phyloP scores from a whole-genome alignment of 2,113 vertebrate genomes.

The Caretta caretta region DNA sequence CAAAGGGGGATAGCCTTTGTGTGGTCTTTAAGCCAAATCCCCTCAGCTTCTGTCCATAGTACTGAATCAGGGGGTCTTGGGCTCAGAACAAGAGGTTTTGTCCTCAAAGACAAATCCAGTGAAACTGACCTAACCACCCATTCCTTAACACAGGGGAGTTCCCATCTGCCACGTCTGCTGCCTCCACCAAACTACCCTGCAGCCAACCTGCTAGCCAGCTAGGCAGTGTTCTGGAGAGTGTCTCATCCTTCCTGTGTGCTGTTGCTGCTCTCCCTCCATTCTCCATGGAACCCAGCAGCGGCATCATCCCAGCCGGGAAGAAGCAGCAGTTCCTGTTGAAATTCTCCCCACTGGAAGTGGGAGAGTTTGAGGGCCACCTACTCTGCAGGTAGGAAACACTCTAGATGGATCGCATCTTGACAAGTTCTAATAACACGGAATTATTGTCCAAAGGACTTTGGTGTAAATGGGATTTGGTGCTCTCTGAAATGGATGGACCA shows the following conservation, averaged over 20 bases:
- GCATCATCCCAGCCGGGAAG: constrained; percentile 76
- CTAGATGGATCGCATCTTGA: fast-evolving
- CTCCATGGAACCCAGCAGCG: constrained; percentile 81
- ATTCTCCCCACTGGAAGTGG: constrained; percentile 84
- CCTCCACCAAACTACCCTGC: neutral
- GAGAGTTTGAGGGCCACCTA: constrained; percentile 81
- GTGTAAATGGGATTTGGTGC: neutral
- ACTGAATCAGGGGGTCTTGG: neutral
- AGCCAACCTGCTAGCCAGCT: constrained; percentile 41
- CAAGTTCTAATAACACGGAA: neutral
- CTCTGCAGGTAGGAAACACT: constrained; percentile 85
- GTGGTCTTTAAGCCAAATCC: neutral
- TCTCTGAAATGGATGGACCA: neutral
- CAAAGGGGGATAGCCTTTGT: neutral
- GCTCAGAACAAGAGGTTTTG: neutral
- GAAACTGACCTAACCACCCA: neutral
- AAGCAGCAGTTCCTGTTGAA: constrained; percentile 79
- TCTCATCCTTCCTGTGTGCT: constrained; percentile 6
- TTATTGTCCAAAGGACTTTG: neutral
- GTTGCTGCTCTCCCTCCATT: constrained; percentile 57
- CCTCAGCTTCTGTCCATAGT: neutral
- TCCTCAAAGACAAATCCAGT: neutral
- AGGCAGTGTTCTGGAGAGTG: constrained; percentile 42
- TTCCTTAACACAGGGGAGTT: neutral
- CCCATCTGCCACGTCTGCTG: neutral